phyloP scores from a whole-genome alignment of 2,888 invertebrate genomes.

The Rhagonycha fulva region DNA sequence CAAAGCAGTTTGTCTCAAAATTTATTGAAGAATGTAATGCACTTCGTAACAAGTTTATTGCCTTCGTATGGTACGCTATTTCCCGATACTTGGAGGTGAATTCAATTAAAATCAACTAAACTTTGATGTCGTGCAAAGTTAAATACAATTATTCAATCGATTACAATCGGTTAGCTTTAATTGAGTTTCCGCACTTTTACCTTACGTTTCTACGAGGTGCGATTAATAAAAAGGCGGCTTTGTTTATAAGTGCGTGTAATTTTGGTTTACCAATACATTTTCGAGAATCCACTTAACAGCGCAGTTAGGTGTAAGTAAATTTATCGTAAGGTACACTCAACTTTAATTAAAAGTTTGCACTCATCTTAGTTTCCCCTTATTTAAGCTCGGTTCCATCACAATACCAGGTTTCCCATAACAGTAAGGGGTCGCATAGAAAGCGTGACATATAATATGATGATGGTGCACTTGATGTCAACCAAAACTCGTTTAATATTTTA shows the following conservation, averaged over 20 bases:
- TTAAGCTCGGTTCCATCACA: slow-evolving; percentile 5
- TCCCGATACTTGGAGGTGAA: slow-evolving; percentile 30
- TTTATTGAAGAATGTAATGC: neutral
- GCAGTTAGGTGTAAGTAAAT: neutral
- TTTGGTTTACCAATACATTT: slow-evolving; percentile 2
- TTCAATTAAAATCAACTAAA: slow-evolving; percentile 45
- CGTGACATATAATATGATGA: slow-evolving; percentile 22
- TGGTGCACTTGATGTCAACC: slow-evolving; percentile 24
- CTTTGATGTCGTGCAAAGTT: slow-evolving; percentile 47
- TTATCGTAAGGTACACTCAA: slow-evolving; percentile 12
- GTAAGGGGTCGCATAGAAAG: slow-evolving; percentile 7
- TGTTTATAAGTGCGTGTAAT: slow-evolving; percentile 8
- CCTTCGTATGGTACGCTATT: slow-evolving; percentile 4
- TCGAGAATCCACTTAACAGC: neutral
- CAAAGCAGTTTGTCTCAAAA: neutral
- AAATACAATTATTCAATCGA: slow-evolving; percentile 48
- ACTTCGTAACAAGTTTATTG: slow-evolving; percentile 7
- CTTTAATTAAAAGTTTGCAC: slow-evolving; percentile 30
- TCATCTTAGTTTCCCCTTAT: slow-evolving; percentile 2
- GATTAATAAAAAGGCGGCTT: neutral
- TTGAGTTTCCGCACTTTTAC: slow-evolving; percentile 16
- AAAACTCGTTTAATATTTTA: slow-evolving; percentile 38
- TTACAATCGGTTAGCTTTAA: slow-evolving; percentile 35
- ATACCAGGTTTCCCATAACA: slow-evolving; percentile 11
- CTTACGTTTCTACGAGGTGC: neutral